A percentile compares a stretch with the other conserved stretches of the same genome.
These are phyloP conservation scores for Reticulitermes speratus DNA, from an alignment of 1,140 invertebrate genomes.

Conservation along the genomic window DNA sequence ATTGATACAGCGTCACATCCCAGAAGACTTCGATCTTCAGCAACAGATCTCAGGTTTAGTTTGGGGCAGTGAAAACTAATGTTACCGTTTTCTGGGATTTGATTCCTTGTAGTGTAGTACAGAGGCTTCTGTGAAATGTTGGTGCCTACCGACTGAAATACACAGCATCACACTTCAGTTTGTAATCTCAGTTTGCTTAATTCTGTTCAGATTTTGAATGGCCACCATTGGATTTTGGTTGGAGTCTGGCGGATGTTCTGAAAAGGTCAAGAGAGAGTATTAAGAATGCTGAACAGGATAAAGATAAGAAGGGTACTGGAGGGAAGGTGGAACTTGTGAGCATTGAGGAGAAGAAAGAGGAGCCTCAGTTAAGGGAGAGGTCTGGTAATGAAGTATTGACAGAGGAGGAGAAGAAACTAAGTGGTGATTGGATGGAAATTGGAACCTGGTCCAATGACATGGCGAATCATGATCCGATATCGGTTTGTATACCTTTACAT, in stretches of 20 bases:
- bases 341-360: slow-evolving; percentile 42
- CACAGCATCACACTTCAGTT: too few species aligned
- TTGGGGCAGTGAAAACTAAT: too few species aligned
- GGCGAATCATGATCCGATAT: slow-evolving; percentile 49
- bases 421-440: slow-evolving; percentile 64
- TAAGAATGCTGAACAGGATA: slow-evolving; percentile 41
- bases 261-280: slow-evolving; percentile 59
- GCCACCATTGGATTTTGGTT: slow-evolving; percentile 88
- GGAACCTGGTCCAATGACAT: slow-evolving; percentile 92
- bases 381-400: slow-evolving; percentile 53
- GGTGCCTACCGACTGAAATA: too few species aligned
- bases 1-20: too few species aligned
- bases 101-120: too few species aligned
- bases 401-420: slow-evolving; percentile 52
- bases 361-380: slow-evolving; percentile 42
- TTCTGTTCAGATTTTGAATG: slow-evolving; percentile 64
- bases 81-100: too few species aligned
- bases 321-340: slow-evolving; percentile 37
- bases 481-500: neutral
- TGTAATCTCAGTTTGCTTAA: slow-evolving; percentile 7
- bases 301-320: slow-evolving; percentile 41
- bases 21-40: too few species aligned
- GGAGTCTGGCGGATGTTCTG: slow-evolving; percentile 83
- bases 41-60: too few species aligned
- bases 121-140: too few species aligned